Percentiles rank a stretch among this genome's conserved stretches.
These are phyloP conservation scores for Antennarius striatus DNA, from an alignment of 2,113 vertebrate species.

Conservation along the genomic window DNA sequence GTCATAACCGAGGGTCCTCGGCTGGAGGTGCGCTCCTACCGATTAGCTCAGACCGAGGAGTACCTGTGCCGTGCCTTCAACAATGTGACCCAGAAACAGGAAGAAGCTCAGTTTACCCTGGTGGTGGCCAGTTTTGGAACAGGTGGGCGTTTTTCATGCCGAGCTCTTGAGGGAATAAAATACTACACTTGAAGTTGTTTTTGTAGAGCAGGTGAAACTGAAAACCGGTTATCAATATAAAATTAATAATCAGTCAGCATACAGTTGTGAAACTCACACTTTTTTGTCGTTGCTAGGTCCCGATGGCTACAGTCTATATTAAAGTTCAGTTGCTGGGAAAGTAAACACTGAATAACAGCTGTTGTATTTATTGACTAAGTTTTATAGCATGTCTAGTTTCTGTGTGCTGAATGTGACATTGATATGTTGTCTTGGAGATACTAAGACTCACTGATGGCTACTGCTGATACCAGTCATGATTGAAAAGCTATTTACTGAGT, in stretches of 20 bases:
- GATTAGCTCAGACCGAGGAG: slow-evolving; percentile 81
- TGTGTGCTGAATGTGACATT: slow-evolving; percentile 50
- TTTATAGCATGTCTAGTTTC: slow-evolving; percentile 68
- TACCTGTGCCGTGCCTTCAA: slow-evolving; percentile 93
- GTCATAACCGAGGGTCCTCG: slow-evolving; percentile 86
- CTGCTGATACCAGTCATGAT: slow-evolving; percentile 47
- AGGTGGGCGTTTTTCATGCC: slow-evolving; percentile 57
- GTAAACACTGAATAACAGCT: slow-evolving; percentile 77
- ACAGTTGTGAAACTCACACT: slow-evolving; percentile 28
- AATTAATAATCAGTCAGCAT: slow-evolving; percentile 25
- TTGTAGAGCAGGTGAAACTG: slow-evolving; percentile 2
- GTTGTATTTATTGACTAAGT: slow-evolving; percentile 72
- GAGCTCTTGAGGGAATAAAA: slow-evolving; percentile 12
- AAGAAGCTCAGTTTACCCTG: slow-evolving; percentile 89
- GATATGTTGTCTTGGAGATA: slow-evolving; percentile 67
- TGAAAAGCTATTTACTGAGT: slow-evolving; percentile 39
- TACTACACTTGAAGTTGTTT: background rate
- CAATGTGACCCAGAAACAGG: slow-evolving; percentile 87
- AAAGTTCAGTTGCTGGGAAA: slow-evolving; percentile 71
- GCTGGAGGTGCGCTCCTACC: slow-evolving; percentile 84
- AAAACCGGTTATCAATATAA: slow-evolving; percentile 34
- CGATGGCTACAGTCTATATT: slow-evolving; percentile 45
- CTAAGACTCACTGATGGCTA: slow-evolving; percentile 4
- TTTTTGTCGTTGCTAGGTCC: slow-evolving; percentile 68
- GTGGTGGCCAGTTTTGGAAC: slow-evolving; percentile 86